Evolutionary conservation across 2,797 vertebrate species (phyloP), one percentile per base, ranked within the genome.

Genomic region (Tragopan temminckii): DNA sequence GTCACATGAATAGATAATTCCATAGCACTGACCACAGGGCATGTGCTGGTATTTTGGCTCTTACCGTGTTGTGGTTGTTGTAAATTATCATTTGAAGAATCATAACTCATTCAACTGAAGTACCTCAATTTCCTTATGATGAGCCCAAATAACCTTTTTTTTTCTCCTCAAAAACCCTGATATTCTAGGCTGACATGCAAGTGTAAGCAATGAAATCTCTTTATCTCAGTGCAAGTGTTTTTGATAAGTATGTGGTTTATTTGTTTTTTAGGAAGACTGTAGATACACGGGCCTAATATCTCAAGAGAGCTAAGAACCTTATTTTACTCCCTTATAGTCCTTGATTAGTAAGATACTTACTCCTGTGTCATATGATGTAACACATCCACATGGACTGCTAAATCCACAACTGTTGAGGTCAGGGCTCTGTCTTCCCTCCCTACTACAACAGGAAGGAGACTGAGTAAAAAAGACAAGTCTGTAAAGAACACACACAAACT

Each of bases 61-160:
- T 5, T 29, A 16, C 71, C 61, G 25, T 3, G 4, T 24, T 72
- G 61, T 82, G 53, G 55, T 35, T 13, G 9, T 91, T 84, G 5
- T 0, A 31, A 61, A 57, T 3, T 5, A 3, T 63, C 69, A n/a
- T 5, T 38, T 0, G 0, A 82, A 71, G 76, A 87, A 43, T 2
- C 1, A n/a, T 33, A 72, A 45, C 58, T 45, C 3, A 2, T 46
- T 69, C 35, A 81, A 31, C 29, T 40, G 46, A 4, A 23, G 31
- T 7, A 27, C 42, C 38, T 58, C 0, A 0, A 0, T 53, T 80
- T 46, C 70, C 25, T 46, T 83, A 21, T 43, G 55, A 45, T 0
- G 14, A 15, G 13, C 29, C 1, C 36, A 48, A 82, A 43, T 63
- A 11, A 74, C 55, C 7, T 74, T 14, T 59, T 48, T 8, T n/a